Percentiles rank a stretch among this genome's conserved stretches.
Conservation (phyloP, 2,113 vertebrate genomes). For the Saimiri boliviensis region DNA sequence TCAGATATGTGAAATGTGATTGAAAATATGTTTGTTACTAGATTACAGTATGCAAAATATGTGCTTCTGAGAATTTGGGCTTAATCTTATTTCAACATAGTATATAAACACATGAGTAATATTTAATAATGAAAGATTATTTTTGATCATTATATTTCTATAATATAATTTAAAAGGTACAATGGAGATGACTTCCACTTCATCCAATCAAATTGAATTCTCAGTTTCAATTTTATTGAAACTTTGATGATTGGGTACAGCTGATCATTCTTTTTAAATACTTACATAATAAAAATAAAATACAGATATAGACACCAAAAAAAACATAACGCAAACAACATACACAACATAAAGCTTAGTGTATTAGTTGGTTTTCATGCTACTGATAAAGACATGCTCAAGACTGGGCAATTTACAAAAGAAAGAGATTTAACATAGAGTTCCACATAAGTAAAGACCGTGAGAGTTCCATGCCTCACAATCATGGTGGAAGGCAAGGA, state of each 20-base stretch:
- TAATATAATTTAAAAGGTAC: not conserved
- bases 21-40: not conserved
- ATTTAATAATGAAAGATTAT: not conserved
- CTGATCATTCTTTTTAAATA: not conserved
- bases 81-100: not conserved
- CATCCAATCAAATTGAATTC: not conserved
- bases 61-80: not conserved
- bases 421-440: no score
- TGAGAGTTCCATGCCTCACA: no score
- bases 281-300: not conserved
- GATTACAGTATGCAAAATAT: not conserved
- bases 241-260: not conserved
- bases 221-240: not conserved
- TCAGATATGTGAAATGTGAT: not conserved
- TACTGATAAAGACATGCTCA: no score
- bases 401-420: no score
- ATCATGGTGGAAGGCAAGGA: no score
- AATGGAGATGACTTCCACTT: not conserved
- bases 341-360: not conserved
- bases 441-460: no score
- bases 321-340: not conserved
- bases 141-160: not conserved
- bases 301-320: not conserved
- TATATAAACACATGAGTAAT: not conserved
- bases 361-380: not conserved